Conservation (phyloP, 2,888 invertebrate species). For the Tuberolachnus salignus region DNA sequence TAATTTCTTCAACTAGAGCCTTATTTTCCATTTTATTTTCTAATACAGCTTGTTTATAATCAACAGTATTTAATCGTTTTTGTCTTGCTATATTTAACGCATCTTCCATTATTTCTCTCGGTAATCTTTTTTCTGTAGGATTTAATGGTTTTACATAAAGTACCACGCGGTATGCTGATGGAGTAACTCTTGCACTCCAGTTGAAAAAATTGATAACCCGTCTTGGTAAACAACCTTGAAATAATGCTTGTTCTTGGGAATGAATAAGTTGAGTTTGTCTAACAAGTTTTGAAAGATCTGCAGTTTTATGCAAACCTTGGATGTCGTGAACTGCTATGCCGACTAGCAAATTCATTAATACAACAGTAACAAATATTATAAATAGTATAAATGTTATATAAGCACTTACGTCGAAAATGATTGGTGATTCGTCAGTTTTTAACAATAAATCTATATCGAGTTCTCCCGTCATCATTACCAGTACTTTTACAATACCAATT, state of each 20-base stretch:
- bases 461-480: slow-evolving; percentile 90
- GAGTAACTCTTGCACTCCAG: slow-evolving; percentile 79
- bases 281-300: slow-evolving; percentile 81
- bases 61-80: slow-evolving; percentile 63
- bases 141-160: slow-evolving; percentile 82
- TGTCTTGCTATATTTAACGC: slow-evolving; percentile 78
- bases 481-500: slow-evolving; percentile 81
- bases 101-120: slow-evolving; percentile 77
- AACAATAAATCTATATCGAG: slow-evolving; percentile 77
- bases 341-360: slow-evolving; percentile 82
- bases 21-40: slow-evolving; percentile 66
- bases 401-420: slow-evolving; percentile 77
- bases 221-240: slow-evolving; percentile 78
- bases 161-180: slow-evolving; percentile 81
- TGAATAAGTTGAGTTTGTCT: slow-evolving; percentile 86
- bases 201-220: slow-evolving; percentile 77
- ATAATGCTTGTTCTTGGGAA: slow-evolving; percentile 81
- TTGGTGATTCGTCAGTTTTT: slow-evolving; percentile 76
- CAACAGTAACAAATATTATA: slow-evolving; percentile 81
- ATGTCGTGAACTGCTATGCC: slow-evolving; percentile 89
- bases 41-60: slow-evolving; percentile 68
- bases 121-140: slow-evolving; percentile 80
- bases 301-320: slow-evolving; percentile 83
- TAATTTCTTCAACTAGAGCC: slow-evolving; percentile 71
- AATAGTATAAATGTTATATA: slow-evolving; percentile 82